Conservation (phyloP, 2,888 invertebrate species). For the Meta bourneti region DNA sequence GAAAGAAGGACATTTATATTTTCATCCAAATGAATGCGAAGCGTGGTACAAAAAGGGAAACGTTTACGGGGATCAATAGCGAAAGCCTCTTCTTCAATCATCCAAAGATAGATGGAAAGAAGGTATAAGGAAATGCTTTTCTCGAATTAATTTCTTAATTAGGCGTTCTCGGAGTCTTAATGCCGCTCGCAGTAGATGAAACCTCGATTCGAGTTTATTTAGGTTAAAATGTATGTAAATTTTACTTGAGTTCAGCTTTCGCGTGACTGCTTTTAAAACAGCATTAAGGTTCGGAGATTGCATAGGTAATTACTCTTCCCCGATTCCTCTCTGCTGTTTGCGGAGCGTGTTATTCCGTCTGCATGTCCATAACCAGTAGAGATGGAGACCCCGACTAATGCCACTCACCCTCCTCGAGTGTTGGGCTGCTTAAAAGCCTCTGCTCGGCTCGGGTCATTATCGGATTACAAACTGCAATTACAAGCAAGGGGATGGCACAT, state of each 20-base stretch:
- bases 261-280: constrained; percentile 74
- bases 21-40: too few relatives aligned
- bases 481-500: constrained; percentile 46
- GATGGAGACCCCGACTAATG: constrained; percentile 52
- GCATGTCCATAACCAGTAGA: constrained; percentile 66
- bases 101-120: background rate
- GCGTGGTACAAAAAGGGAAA: too few relatives aligned
- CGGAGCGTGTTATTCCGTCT: constrained; percentile 57
- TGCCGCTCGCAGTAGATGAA: constrained; percentile 37
- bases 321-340: constrained; percentile 51
- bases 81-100: background rate
- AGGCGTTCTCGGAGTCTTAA: constrained; percentile 32
- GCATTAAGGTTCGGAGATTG: constrained; percentile 66
- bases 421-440: constrained; percentile 57
- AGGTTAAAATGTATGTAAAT: constrained; percentile 74
- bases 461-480: constrained; percentile 75
- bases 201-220: constrained; percentile 61
- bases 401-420: constrained; percentile 31
- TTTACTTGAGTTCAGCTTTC: constrained; percentile 57
- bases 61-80: too few relatives aligned
- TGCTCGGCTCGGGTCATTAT: constrained; percentile 63
- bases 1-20: too few relatives aligned
- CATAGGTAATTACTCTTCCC: constrained; percentile 63
- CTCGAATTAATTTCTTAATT: constrained; percentile 61
- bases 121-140: background rate